A percentile compares a stretch with the other conserved stretches of the same genome.
These are phyloP conservation scores for Caligus rogercresseyi DNA, from an alignment of 1,140 invertebrate species.

Conservation along the genomic window DNA sequence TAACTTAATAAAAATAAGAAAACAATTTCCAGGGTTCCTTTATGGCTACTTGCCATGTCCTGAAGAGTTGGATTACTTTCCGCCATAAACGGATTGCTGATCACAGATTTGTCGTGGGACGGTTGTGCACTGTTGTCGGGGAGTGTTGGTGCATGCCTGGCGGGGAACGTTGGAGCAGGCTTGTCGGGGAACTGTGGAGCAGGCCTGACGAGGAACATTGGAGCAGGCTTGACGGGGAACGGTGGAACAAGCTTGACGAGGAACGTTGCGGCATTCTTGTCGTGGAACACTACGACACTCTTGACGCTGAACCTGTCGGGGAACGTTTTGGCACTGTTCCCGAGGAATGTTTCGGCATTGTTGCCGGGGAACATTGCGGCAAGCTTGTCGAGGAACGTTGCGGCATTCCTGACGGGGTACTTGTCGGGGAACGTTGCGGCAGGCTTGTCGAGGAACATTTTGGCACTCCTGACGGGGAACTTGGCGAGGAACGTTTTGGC, in stretches of 20 bases:
- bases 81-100: too few species aligned
- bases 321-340: slow-evolving; percentile 6
- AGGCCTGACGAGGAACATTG: background rate
- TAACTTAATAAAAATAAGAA: too few species aligned
- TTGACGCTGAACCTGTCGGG: too few species aligned
- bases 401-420: too few species aligned
- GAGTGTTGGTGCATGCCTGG: background rate
- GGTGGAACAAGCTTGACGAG: background rate
- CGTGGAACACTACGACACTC: background rate
- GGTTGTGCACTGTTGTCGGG: background rate
- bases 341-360: slow-evolving; percentile 9
- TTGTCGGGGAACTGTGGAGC: background rate
- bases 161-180: background rate
- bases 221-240: background rate
- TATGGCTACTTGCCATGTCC: too few species aligned
- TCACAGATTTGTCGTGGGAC: slow-evolving; percentile 3
- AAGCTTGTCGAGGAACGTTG: background rate
- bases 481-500: too few species aligned
- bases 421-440: too few species aligned
- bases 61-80: too few species aligned
- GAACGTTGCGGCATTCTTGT: background rate
- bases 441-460: slow-evolving; percentile 9
- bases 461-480: background rate
- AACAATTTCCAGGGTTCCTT: too few species aligned
- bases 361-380: slow-evolving; percentile 6